A percentile compares a stretch with the other conserved stretches of the same genome.
phyloP scores from a whole-genome alignment of 1,140 invertebrate species.

The Lasaia peninsularis region DNA sequence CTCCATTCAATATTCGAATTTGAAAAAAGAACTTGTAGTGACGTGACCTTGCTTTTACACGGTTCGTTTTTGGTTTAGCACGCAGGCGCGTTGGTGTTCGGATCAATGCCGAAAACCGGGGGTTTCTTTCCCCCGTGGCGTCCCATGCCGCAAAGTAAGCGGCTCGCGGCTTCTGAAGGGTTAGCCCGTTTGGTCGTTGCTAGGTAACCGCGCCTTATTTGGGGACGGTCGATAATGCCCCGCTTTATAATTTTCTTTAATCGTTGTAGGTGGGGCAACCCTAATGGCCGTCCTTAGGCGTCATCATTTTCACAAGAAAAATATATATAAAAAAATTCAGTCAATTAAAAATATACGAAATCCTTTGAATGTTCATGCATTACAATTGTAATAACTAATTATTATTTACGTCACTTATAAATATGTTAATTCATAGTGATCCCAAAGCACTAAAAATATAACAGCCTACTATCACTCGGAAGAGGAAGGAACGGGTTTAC shows the following conservation, averaged over 20 bases:
- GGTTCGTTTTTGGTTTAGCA: constrained; percentile 67
- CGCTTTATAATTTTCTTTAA: constrained; percentile 66
- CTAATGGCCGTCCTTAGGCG: constrained; percentile 28
- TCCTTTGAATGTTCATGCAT: too few relatives aligned
- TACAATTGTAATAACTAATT: too few relatives aligned
- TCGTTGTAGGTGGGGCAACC: constrained; percentile 38
- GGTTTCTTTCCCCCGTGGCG: constrained; percentile 45
- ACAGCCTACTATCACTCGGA: too few relatives aligned
- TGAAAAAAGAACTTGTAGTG: constrained; percentile 69
- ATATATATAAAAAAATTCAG: too few relatives aligned
- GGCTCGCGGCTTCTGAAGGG: constrained; percentile 70
- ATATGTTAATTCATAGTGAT: too few relatives aligned
- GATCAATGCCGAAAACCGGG: constrained; percentile 74
- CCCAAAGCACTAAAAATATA: too few relatives aligned
- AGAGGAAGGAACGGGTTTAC: too few relatives aligned
- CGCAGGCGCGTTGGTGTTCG: constrained; percentile 62
- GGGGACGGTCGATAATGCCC: constrained; percentile 55
- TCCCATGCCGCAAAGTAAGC: constrained; percentile 61
- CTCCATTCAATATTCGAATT: constrained; percentile 71
- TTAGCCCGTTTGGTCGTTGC: constrained; percentile 54
- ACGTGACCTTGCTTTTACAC: constrained; percentile 67
- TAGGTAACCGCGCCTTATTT: constrained; percentile 59
- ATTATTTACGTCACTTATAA: too few relatives aligned
- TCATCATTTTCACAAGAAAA: neutral
- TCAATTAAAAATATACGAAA: too few relatives aligned